Base-by-base conservation (phyloP, 2,113 vertebrate species). In the Struthidea cinerea region DNA sequence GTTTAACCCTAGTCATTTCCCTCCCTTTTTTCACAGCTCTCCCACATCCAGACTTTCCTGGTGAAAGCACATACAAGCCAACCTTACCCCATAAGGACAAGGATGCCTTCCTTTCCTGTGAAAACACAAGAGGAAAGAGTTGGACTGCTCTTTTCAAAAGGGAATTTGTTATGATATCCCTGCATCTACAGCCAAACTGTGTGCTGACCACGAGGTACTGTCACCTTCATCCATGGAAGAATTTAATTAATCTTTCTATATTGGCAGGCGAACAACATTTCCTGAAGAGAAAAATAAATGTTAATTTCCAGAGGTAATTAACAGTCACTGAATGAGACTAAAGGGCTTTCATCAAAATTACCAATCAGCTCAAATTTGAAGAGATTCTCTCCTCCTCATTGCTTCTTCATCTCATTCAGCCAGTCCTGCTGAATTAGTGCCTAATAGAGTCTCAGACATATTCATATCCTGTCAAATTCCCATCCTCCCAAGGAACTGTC, bases 391-490 rank as follows among this genome's bases (percentile, higher is more conserved):
- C 90, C 90, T 97, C 89, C 92, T 96, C 94, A 87, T 95, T 96
- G 88, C 96, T 94, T 87, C 94, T 95, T 93, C 96, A 90, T 96
- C 93, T 95, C 73, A 92, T 97, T 94, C 95, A 96, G 93, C 47
- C 92, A 90, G 92, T 73, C 85, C 96, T 74, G 79, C 82, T 96
- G 95, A 97, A 96, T 95, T 96, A 97, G 89, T 92, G 89, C 93
- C 95, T 97, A 95, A 96, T 96, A 95, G 95, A 94, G 85, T 75
- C 90, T 96, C 96, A 96, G 93, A 96, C 92, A 96, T 94, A 97
- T 96, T 96, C 96, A 96, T 97, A 97, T 95, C 92, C 94, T 97
- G 93, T 96, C 96, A 96, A 91, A 96, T 90, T 92, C 84, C 92
- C 94, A 86, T 94, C 93, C 88, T 96, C 93, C 94, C 88, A 84